phyloP scores from a whole-genome alignment of 2,888 invertebrate species.

The Amphipyra tragopoginis region DNA sequence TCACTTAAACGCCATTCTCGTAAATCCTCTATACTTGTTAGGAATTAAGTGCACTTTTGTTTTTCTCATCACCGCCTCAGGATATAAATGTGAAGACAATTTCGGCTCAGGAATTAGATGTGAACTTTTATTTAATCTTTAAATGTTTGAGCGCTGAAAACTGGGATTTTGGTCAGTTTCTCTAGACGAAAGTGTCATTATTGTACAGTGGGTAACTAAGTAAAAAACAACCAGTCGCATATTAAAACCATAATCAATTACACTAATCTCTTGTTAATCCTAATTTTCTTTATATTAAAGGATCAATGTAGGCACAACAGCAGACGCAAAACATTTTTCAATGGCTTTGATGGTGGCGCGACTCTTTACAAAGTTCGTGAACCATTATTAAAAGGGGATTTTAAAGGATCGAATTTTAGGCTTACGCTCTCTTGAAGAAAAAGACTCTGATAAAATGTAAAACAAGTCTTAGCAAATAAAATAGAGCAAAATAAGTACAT shows the following conservation, averaged over 20 bases:
- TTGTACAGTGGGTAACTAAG: too few species aligned
- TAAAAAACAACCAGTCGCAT: too few species aligned
- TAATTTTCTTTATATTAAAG: too few species aligned
- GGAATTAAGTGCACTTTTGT: slow-evolving; percentile 80
- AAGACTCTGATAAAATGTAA: not conserved
- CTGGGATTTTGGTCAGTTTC: too few species aligned
- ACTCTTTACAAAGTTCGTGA: slow-evolving; percentile 15
- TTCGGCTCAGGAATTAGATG: slow-evolving; percentile 34
- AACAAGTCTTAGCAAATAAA: not conserved
- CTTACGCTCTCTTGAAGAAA: not conserved
- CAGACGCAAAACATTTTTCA: slow-evolving; percentile 14
- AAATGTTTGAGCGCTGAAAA: too few species aligned
- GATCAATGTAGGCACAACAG: not conserved
- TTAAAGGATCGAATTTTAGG: slow-evolving; percentile 5
- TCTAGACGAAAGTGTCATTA: too few species aligned
- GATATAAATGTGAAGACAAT: slow-evolving; percentile 57
- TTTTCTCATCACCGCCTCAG: slow-evolving; percentile 65
- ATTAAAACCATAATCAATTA: too few species aligned
- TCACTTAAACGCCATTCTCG: slow-evolving; percentile 74
- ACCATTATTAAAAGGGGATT: slow-evolving; percentile 12
- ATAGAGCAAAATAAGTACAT: too few species aligned
- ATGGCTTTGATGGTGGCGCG: slow-evolving; percentile 2
- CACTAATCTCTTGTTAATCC: too few species aligned
- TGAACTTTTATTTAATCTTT: slow-evolving; percentile 18
- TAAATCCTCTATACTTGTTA: slow-evolving; percentile 77